phyloP scores from a whole-genome alignment of 2,888 invertebrate species.

The Sclerodermus sp. region DNA sequence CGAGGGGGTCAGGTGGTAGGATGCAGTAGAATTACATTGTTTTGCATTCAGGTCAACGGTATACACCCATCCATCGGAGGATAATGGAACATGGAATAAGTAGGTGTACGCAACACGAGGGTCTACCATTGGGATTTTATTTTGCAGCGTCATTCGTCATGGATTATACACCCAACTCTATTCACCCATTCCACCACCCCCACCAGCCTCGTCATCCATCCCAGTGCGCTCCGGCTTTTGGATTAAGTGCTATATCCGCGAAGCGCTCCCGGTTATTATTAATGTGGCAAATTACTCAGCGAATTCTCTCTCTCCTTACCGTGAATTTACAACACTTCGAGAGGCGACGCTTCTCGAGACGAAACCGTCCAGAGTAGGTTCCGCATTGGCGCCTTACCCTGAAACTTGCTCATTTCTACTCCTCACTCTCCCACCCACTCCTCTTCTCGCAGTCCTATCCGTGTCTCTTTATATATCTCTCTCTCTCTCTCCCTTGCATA shows the following conservation, averaged over 20 bases:
- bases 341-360: background rate
- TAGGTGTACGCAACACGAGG: conserved; percentile 24
- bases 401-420: conserved; percentile 4
- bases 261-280: conserved; percentile 35
- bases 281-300: conserved; percentile 50
- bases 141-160: conserved; percentile 43
- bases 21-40: conserved; percentile 33
- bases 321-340: background rate
- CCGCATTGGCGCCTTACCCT: conserved; percentile 1
- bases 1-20: conserved; percentile 6
- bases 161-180: conserved; percentile 31
- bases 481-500: background rate
- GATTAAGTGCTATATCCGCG: conserved; percentile 30
- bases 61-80: conserved; percentile 29
- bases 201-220: conserved; percentile 17
- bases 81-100: conserved; percentile 46
- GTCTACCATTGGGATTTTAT: conserved; percentile 30
- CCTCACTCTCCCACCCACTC: conserved; percentile 3
- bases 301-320: conserved; percentile 17
- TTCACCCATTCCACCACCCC: conserved; percentile 4
- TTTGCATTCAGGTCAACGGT: conserved; percentile 45
- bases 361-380: background rate
- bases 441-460: too few relatives aligned
- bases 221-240: conserved; percentile 14
- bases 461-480: background rate